Percentiles rank a stretch among this genome's conserved stretches.
phyloP scores from a whole-genome alignment of 2,888 invertebrate genomes.

The Pristionchus mayeri region DNA sequence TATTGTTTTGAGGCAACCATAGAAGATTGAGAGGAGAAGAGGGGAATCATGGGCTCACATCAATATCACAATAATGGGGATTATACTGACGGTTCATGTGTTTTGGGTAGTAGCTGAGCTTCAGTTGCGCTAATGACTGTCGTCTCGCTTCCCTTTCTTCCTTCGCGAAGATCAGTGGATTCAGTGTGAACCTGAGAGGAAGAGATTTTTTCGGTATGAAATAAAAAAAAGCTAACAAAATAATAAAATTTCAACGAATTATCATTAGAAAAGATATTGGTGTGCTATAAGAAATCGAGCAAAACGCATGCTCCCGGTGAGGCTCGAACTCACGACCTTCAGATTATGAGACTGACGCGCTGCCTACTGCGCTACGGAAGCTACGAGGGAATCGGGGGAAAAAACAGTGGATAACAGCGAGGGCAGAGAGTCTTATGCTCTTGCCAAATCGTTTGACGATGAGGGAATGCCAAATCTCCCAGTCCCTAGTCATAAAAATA shows the following conservation, averaged over 20 bases:
- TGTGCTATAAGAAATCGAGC: no score
- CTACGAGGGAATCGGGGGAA: no score
- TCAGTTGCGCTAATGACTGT: conserved; percentile 75
- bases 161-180: conserved; percentile 75
- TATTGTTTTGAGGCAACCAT: no score
- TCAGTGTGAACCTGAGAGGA: conserved; percentile 75
- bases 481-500: conserved; percentile 14
- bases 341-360: conserved; percentile 92
- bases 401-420: no score
- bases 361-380: conserved; percentile 84
- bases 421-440: neutral
- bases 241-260: no score
- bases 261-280: no score
- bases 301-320: conserved; percentile 80
- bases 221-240: no score
- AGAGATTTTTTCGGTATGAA: no score
- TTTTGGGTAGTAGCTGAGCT: conserved; percentile 74
- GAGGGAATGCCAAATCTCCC: neutral
- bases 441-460: neutral
- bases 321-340: conserved; percentile 96
- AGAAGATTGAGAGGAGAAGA: neutral
- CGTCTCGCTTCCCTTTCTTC: conserved; percentile 74
- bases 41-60: neutral
- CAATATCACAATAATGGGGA: neutral
- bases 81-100: conserved; percentile 69